Percentiles rank a stretch among this genome's conserved stretches.
Evolutionary conservation across 2,113 vertebrate species (phyloP).

Genomic region (Rhynchopsitta pachyrhyncha): DNA sequence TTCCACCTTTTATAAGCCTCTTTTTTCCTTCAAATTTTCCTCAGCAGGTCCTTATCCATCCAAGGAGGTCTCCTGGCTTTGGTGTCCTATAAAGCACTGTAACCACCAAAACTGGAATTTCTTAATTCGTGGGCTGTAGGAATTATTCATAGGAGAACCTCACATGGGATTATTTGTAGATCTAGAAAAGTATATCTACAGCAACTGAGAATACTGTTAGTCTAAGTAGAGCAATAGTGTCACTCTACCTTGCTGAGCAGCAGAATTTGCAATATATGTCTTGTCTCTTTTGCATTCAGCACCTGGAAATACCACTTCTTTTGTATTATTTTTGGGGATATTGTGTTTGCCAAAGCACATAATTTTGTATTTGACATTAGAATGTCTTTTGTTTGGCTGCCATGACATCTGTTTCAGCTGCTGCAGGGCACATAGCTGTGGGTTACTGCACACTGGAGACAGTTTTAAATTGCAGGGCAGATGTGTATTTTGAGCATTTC

Average conservation of each 20-base stretch:
- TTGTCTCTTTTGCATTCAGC: background rate
- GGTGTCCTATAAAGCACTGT: background rate
- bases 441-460: background rate
- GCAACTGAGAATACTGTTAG: background rate
- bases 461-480: background rate
- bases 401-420: constrained; percentile 35
- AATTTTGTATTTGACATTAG: constrained; percentile 25
- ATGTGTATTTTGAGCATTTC: background rate
- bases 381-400: constrained; percentile 17
- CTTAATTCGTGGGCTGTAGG: background rate
- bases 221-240: background rate
- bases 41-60: too few species aligned
- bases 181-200: background rate
- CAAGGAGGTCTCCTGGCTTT: too few species aligned
- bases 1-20: too few species aligned
- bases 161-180: background rate
- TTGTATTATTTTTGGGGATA: background rate
- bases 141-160: background rate
- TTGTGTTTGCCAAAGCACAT: background rate
- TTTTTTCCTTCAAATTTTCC: too few species aligned
- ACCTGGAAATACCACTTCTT: background rate
- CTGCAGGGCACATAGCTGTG: constrained; percentile 4
- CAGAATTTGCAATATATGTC: background rate
- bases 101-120: background rate
- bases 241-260: background rate